A percentile compares a stretch with the other conserved stretches of the same genome.
Conservation (phyloP, 1,140 invertebrate genomes). For the Halictus rubicundus region DNA sequence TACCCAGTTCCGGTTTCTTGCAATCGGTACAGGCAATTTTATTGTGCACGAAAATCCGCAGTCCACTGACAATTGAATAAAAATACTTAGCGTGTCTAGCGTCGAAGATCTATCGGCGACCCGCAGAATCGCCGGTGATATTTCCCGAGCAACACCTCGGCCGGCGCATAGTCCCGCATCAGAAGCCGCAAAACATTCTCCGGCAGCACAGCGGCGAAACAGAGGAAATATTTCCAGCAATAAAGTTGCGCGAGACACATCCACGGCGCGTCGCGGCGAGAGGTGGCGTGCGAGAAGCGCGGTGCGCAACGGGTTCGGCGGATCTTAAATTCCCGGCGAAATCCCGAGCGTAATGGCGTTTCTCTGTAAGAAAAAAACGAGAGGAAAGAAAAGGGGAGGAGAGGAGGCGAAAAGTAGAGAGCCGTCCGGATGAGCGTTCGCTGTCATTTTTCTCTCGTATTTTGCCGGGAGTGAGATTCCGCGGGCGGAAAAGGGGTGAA, state of each 20-base stretch:
- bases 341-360: conserved; percentile 27
- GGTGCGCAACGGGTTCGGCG: neutral
- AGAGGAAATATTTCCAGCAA: neutral
- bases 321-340: conserved; percentile 15
- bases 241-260: conserved; percentile 12
- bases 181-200: no score
- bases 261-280: neutral
- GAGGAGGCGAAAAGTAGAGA: neutral
- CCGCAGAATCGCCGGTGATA: no score
- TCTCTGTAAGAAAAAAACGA: conserved; percentile 18
- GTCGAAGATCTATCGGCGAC: no score
- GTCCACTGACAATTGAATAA: no score
- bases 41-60: no score
- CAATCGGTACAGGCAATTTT: no score
- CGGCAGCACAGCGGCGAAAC: neutral
- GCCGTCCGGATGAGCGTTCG: conserved; percentile 37
- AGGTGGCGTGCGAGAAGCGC: neutral
- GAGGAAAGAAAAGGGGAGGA: neutral
- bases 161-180: no score
- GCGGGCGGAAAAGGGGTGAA: conserved; percentile 4
- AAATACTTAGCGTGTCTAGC: no score
- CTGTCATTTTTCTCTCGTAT: conserved; percentile 45
- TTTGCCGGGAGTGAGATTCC: conserved; percentile 32
- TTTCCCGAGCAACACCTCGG: no score
- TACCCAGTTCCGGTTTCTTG: no score